Evolutionary conservation across 23 tunicate species (phyloP), one percentile per base, ranked within the genome.

Genomic region (Styela plicata): DNA sequence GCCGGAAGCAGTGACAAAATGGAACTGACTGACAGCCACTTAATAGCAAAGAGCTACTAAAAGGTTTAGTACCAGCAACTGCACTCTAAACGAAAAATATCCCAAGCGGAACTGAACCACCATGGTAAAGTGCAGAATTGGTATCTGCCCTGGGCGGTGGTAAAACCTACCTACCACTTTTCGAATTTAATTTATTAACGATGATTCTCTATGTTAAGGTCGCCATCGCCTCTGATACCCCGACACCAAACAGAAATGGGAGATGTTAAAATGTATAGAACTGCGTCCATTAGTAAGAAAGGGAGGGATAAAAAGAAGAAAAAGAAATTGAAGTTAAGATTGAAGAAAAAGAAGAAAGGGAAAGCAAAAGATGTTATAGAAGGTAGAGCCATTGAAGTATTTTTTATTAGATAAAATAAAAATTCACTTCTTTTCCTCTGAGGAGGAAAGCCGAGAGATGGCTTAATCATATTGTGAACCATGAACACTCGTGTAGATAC

Each of bases 271-370:
- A 67, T 67, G 71, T 67, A 67, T 24, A 19, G 24, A 22, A 67
- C 71, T 22, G 30, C 71, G 13, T 76, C 81, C 0, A 29, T 76
- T 21, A 76, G 81, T 57, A 76, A 76, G 64, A 27, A 33, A n/a
- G 53, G 32, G 27, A 76, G 44, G 28, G 53, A 76, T 21, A 76
- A 76, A 29, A 52, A 53, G 33, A 52, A 53, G 31, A 44, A 44
- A 57, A 76, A 76, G 31, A 44, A 44, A 27, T 53, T 76, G 27
- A 53, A 52, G 27, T 17, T 19, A 18, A 37, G 21, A 37, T 76
- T 76, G 21, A 53, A 53, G 81, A 76, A 76, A 66, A 76, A 76
- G 24, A 52, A 53, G 81, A 44, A 44, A 0, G 71, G 71, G 22
- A 27, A 29, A 67, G 13, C 30, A 67, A 67, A 27, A 18, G 31